These are phyloP conservation scores for Sebastes iracundus DNA, from an alignment of 2,797 vertebrate genomes.

Conservation along the genomic window DNA sequence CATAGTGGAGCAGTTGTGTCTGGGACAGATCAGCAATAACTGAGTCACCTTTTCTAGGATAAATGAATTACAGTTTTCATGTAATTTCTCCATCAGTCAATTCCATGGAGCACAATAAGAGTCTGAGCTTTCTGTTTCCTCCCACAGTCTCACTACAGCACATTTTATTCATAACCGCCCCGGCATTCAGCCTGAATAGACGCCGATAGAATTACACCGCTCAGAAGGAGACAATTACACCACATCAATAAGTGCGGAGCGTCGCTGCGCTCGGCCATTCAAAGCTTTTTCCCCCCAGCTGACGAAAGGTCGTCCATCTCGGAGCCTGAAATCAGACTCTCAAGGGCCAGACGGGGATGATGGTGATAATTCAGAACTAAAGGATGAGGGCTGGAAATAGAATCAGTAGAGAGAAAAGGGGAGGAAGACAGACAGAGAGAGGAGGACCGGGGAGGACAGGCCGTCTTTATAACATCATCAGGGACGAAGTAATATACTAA, in stretches of 20 bases:
- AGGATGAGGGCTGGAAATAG: slow-evolving; percentile 52
- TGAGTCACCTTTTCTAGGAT: neutral
- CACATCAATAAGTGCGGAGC: slow-evolving; percentile 35
- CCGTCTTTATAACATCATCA: neutral
- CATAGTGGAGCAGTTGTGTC: no score
- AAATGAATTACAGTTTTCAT: neutral
- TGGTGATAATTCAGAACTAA: slow-evolving; percentile 47
- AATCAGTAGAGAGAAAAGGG: neutral
- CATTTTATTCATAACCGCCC: slow-evolving; percentile 31
- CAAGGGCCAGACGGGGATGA: slow-evolving; percentile 19
- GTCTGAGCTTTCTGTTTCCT: neutral
- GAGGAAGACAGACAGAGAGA: neutral
- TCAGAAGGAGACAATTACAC: slow-evolving; percentile 54
- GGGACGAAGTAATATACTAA: neutral
- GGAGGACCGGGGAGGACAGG: neutral
- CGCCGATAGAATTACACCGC: slow-evolving; percentile 49
- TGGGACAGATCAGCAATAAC: neutral
- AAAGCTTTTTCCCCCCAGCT: neutral
- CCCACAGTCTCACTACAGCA: neutral
- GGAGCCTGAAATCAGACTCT: slow-evolving; percentile 56
- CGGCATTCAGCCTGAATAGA: slow-evolving; percentile 35
- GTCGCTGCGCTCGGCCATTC: slow-evolving; percentile 20
- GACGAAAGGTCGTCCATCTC: slow-evolving; percentile 52
- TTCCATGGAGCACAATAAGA: neutral
- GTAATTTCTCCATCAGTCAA: slow-evolving; percentile 7